Conservation (phyloP, 2,888 invertebrate genomes). For the Temnothorax rugatulus region DNA sequence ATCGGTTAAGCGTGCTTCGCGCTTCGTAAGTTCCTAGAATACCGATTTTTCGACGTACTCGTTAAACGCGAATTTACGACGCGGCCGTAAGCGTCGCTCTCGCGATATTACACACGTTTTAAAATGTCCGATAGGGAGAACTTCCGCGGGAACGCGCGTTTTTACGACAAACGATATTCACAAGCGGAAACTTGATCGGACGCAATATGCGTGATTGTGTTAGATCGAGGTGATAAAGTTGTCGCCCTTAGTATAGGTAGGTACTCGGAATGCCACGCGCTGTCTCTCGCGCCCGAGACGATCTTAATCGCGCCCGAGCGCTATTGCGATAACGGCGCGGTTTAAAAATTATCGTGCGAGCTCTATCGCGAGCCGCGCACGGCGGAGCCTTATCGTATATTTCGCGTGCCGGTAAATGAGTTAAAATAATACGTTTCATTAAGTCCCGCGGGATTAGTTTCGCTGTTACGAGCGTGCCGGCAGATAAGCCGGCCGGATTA, state of each 20-base stretch:
- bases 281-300: conserved; percentile 7
- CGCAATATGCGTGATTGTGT: conserved; percentile 30
- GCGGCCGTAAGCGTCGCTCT: conserved; percentile 17
- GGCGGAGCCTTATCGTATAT: conserved; percentile 49
- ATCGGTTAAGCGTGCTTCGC: not conserved
- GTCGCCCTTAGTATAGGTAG: not conserved
- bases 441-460: conserved; percentile 57
- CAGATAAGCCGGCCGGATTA: conserved; percentile 55
- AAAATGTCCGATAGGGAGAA: not conserved
- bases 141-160: conserved; percentile 3
- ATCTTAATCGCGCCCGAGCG: conserved; percentile 44
- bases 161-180: conserved; percentile 27
- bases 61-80: conserved; percentile 40
- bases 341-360: conserved; percentile 45
- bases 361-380: conserved; percentile 27
- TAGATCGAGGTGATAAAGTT: conserved; percentile 37
- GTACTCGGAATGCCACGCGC: not conserved
- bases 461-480: conserved; percentile 51
- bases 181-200: conserved; percentile 38
- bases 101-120: conserved; percentile 29
- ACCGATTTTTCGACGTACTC: conserved; percentile 31
- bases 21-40: not conserved
- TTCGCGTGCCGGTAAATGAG: conserved; percentile 59
- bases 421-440: conserved; percentile 58
- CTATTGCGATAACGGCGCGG: conserved; percentile 45